Base-by-base conservation (phyloP, 2,888 invertebrate species). In the Phaonia tiefii region DNA sequence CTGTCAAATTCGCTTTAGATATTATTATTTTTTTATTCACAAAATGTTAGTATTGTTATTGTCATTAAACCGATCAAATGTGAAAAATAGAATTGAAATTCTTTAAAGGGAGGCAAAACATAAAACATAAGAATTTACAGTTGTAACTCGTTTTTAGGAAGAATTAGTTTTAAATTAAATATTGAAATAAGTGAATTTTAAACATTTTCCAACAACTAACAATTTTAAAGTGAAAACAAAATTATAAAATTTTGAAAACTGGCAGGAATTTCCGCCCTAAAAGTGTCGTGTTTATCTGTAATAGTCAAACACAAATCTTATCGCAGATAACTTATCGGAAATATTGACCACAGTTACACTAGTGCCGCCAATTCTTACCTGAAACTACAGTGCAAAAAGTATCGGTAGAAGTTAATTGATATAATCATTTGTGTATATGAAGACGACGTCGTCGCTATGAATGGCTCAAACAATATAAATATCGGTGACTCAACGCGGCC, bases 361-460 rank as follows among this genome's bases (percentile, higher is more conserved):
- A 1, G 13, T 26, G n/a, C n/a, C 25, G 11, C n/a, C 26, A 26
- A 8, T 44, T 8, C 10, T 44, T 44, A 10, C 2, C 2, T 44
- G 10, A 44, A 44, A 44, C 13, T n/a, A 31, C 31, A 31, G n/a
- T n/a, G n/a, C n/a, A n/a, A n/a, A n/a, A n/a, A n/a, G n/a, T n/a
- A n/a, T n/a, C n/a, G n/a, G n/a, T n/a, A n/a, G 8, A 31, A 31
- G 31, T 31, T 31, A 5, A 31, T 31, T 31, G 3, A 5, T 31
- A 31, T 31, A 31, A n/a, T n/a, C n/a, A n/a, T n/a, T n/a, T n/a
- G 3, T 46, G 46, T 17, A n/a, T n/a, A n/a, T n/a, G n/a, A n/a
- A n/a, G n/a, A n/a, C n/a, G n/a, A n/a, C n/a, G n/a, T n/a, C 3
- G 44, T 54, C 20, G 15, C 58, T 5, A 80, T 80, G 80, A 80